phyloP scores from a whole-genome alignment of 2,888 invertebrate genomes.

The Adelphocoris suturalis region DNA sequence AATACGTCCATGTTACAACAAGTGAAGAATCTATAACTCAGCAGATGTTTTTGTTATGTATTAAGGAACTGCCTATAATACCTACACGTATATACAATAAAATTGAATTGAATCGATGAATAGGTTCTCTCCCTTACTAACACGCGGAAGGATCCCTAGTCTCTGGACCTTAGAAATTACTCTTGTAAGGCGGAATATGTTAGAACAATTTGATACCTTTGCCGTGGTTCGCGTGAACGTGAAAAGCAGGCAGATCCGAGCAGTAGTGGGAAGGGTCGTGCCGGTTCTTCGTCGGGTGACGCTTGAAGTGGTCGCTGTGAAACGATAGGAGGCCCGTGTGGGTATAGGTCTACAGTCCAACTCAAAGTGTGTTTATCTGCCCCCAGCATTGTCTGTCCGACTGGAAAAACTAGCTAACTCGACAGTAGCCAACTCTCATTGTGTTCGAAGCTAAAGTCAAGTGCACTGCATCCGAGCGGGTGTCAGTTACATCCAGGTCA shows the following conservation, averaged over 20 bases:
- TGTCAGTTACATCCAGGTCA: slow-evolving; percentile 66
- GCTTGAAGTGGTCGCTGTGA: slow-evolving; percentile 44
- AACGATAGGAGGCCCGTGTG: slow-evolving; percentile 47
- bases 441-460: slow-evolving; percentile 65
- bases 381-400: slow-evolving; percentile 50
- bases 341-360: slow-evolving; percentile 45
- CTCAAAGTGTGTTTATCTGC: slow-evolving; percentile 65
- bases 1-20: no score
- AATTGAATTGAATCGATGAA: no score
- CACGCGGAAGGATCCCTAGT: no score
- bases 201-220: no score
- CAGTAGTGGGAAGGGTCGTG: not conserved
- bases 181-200: no score
- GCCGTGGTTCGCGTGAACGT: no score
- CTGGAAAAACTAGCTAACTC: slow-evolving; percentile 67
- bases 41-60: no score
- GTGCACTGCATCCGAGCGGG: slow-evolving; percentile 65
- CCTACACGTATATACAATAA: no score
- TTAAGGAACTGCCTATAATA: no score
- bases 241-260: not conserved
- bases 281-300: slow-evolving; percentile 30
- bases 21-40: no score
- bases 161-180: no score
- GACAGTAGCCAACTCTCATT: slow-evolving; percentile 62
- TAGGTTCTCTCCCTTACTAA: no score